phyloP scores from a whole-genome alignment of 2,888 invertebrate genomes.

The Ceramica pisi region DNA sequence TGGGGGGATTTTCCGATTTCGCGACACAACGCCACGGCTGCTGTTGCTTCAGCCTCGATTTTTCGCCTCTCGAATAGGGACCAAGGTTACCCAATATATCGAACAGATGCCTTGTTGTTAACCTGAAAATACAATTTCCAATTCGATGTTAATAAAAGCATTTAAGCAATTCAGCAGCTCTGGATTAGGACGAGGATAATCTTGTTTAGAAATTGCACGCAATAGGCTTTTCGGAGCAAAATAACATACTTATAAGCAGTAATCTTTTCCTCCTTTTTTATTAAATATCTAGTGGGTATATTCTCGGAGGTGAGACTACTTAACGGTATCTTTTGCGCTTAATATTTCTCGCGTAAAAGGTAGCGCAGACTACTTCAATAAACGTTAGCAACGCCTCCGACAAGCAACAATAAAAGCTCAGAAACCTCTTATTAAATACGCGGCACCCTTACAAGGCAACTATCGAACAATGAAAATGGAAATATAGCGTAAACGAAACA shows the following conservation, averaged over 20 bases:
- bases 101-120: slow-evolving; percentile 53
- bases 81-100: slow-evolving; percentile 70
- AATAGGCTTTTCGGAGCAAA: slow-evolving; percentile 34
- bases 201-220: slow-evolving; percentile 27
- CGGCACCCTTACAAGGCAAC: slow-evolving; percentile 72
- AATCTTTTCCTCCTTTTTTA: slow-evolving; percentile 30
- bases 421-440: slow-evolving; percentile 75
- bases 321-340: slow-evolving; percentile 50
- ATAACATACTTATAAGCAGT: slow-evolving; percentile 20
- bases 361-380: slow-evolving; percentile 57
- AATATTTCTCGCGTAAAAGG: slow-evolving; percentile 58
- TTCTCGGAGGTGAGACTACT: slow-evolving; percentile 31
- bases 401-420: slow-evolving; percentile 65
- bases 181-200: slow-evolving; percentile 31
- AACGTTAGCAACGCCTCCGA: slow-evolving; percentile 66
- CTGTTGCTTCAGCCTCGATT: slow-evolving; percentile 71
- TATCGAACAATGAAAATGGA: slow-evolving; percentile 76
- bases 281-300: slow-evolving; percentile 38
- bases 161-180: slow-evolving; percentile 38
- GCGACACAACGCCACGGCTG: slow-evolving; percentile 73
- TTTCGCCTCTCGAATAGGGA: slow-evolving; percentile 69
- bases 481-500: slow-evolving; percentile 77
- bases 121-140: slow-evolving; percentile 56
- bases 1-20: slow-evolving; percentile 79
- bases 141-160: slow-evolving; percentile 56